These are phyloP conservation scores for Oscheius myriophilus DNA, from an alignment of 2,888 invertebrate genomes.

Conservation along the genomic window DNA sequence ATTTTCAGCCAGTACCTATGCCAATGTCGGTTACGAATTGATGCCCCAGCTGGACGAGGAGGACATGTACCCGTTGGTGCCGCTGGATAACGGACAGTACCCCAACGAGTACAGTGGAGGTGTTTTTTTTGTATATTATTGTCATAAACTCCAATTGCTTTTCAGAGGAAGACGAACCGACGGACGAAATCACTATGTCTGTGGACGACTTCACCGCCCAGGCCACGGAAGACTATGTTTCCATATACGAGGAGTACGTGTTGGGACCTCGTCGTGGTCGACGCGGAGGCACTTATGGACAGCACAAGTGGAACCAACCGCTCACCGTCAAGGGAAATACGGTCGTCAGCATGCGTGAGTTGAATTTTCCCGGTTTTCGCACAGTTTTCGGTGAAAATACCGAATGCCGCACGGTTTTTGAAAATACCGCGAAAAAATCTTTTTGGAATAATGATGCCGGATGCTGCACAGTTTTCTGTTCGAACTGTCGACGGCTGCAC, in stretches of 20 bases:
- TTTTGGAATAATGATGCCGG: too few relatives aligned
- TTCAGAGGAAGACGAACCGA: slow-evolving; percentile 2
- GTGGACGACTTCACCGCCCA: slow-evolving; percentile 26
- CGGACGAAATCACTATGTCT: background rate
- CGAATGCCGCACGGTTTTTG: background rate
- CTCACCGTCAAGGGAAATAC: slow-evolving; percentile 31
- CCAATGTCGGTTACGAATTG: too few relatives aligned
- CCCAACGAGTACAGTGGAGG: too few relatives aligned
- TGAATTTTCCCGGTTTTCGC: background rate
- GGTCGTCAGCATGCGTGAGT: slow-evolving; percentile 25
- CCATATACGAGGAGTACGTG: slow-evolving; percentile 57
- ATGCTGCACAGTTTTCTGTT: too few relatives aligned
- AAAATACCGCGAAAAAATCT: too few relatives aligned
- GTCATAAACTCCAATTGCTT: too few relatives aligned
- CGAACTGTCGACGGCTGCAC: too few relatives aligned
- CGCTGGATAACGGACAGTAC: too few relatives aligned
- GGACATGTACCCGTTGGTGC: too few relatives aligned
- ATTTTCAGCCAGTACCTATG: too few relatives aligned
- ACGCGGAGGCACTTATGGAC: slow-evolving; percentile 36
- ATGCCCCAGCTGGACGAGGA: too few relatives aligned
- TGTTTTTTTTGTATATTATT: too few relatives aligned
- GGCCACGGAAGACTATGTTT: slow-evolving; percentile 43
- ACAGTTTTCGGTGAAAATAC: background rate
- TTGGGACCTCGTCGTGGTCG: slow-evolving; percentile 45
- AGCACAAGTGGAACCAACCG: slow-evolving; percentile 12